Conservation (phyloP, 37 sponge, comb jelly and placozoan species). For the Theonella swinhoei region DNA sequence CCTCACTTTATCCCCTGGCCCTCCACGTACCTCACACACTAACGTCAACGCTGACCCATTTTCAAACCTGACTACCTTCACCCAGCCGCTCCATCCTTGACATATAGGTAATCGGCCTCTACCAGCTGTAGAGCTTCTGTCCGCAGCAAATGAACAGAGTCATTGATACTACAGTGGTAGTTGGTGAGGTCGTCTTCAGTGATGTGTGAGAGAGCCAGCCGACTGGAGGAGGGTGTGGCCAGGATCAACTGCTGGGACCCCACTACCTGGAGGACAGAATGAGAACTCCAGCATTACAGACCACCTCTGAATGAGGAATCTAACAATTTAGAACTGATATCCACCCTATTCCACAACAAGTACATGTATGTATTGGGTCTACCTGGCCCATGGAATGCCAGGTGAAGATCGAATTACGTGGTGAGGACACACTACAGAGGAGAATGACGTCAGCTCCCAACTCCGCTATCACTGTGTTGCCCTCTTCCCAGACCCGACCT, state of each 20-base stretch:
- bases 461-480: background rate
- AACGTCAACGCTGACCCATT: background rate
- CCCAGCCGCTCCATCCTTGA: background rate
- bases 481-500: background rate
- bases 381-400: too few species aligned
- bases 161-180: constrained; percentile 15
- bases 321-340: too few species aligned
- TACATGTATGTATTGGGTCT: too few species aligned
- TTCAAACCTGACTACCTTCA: background rate
- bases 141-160: background rate
- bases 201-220: constrained; percentile 1
- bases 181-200: background rate
- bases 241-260: too few species aligned
- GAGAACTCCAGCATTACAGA: too few species aligned
- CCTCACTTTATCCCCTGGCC: background rate
- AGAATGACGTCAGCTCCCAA: constrained; percentile 5
- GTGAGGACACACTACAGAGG: background rate
- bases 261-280: too few species aligned
- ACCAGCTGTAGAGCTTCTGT: too few species aligned
- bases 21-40: constrained; percentile 10
- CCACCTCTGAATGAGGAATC: too few species aligned
- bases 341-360: too few species aligned
- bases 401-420: background rate
- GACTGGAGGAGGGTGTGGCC: background rate
- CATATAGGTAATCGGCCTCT: constrained; percentile 3